Conservation (phyloP, 2,888 invertebrate species). For the Cordilura impudica region DNA sequence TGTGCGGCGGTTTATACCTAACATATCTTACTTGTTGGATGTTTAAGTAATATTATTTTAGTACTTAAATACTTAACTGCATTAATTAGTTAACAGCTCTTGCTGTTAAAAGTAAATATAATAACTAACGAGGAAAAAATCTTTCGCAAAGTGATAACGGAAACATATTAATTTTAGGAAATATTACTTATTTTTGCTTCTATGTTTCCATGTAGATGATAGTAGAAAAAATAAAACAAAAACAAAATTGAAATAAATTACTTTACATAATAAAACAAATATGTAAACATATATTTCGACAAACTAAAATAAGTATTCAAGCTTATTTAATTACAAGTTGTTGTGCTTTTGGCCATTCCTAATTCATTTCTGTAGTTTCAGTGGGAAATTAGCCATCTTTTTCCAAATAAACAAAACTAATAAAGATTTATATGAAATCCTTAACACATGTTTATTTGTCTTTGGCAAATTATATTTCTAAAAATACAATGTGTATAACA, state of each 20-base stretch:
- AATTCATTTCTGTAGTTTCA: not conserved
- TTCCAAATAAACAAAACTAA: conserved; percentile 44
- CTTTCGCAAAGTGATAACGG: not conserved
- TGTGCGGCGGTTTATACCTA: too few species aligned
- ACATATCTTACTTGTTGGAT: too few species aligned
- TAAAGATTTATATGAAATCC: conserved; percentile 55
- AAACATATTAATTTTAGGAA: not conserved
- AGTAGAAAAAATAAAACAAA: not conserved
- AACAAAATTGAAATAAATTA: conserved; percentile 15
- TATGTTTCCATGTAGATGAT: not conserved
- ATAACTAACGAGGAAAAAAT: not conserved
- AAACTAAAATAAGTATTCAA: conserved; percentile 1
- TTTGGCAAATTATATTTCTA: conserved; percentile 37
- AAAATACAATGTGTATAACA: too few species aligned
- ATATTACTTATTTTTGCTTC: not conserved
- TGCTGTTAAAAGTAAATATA: not conserved
- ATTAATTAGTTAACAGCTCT: not conserved
- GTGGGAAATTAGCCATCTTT: conserved; percentile 25
- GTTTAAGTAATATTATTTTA: not conserved
- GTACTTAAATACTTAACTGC: conserved; percentile 2
- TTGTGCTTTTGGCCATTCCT: not conserved
- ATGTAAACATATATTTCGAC: conserved; percentile 21
- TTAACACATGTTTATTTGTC: conserved; percentile 43
- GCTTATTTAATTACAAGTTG: conserved; percentile 21
- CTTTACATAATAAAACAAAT: conserved; percentile 23